Base-by-base conservation (phyloP, 1,140 invertebrate species). In the Maconellicoccus hirsutus region DNA sequence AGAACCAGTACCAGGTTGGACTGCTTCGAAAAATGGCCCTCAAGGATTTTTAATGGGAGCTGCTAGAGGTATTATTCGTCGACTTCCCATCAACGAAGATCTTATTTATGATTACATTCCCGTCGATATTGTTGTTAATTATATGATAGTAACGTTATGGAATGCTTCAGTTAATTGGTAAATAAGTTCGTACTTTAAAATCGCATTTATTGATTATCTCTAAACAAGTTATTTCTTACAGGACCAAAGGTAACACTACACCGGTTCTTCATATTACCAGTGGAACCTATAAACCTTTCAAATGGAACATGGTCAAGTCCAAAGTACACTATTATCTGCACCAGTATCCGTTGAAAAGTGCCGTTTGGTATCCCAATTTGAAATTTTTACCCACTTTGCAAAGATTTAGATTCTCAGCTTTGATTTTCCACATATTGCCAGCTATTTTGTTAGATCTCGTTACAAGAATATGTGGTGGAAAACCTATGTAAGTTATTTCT, bases 41-140 rank as follows among this genome's bases (percentile, higher is more conserved):
- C 94, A 94, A 81, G 96, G 96, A 19, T 90, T 99, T 75, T 85
- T 98, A 8, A 91, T 97, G 85, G 96, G 94, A 26, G 93, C 91
- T n/a, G 87, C 92, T 59, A 93, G 88, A 83, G 95, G 95, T 14
- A 84, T 97, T 10, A 82, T 98, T 1, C 84, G 94, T 69, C 86
- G 93, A 73, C 82, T 98, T 71, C 90, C 92, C 0, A 82, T 93
- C 70, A 86, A 86, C 72, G 83, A 83, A 66, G 78, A 87, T 27
- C 82, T 92, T 12, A 84, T 93, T 74, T 93, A 92, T 61, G 95
- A 98, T 79, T 92, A 98, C 74, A 94, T 98, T 75, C 95, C 95
- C 14, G 91, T 98, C 1, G 95, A 98, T 80, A 84, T 94, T 71
- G 93, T 96, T 1, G 87, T 94, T 4, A 97, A 97, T 78, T 82